These are phyloP conservation scores for Microctenopoma lineatum DNA, from an alignment of 2,797 vertebrate species.

Conservation along the genomic window DNA sequence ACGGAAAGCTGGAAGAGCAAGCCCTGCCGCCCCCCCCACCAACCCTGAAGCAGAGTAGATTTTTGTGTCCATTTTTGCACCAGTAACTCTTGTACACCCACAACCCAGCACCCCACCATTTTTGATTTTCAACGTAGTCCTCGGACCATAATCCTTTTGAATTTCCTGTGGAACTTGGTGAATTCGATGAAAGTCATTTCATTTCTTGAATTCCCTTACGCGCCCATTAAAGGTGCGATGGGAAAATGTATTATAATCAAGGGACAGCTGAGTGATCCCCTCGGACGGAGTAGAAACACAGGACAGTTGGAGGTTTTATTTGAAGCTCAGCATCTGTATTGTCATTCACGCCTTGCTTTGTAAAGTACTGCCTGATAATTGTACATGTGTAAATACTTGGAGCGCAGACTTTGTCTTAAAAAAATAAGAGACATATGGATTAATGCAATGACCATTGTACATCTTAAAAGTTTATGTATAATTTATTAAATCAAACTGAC, in stretches of 20 bases:
- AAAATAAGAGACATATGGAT: slow-evolving; percentile 75
- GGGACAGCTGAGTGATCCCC: slow-evolving; percentile 44
- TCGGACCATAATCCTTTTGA: slow-evolving; percentile 71
- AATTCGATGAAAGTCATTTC: slow-evolving; percentile 60
- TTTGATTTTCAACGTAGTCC: slow-evolving; percentile 72
- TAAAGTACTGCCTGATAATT: slow-evolving; percentile 88
- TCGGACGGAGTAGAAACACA: slow-evolving; percentile 32
- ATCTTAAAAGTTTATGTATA: slow-evolving; percentile 96
- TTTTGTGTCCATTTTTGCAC: slow-evolving; percentile 59
- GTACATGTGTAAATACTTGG: slow-evolving; percentile 95
- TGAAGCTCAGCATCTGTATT: slow-evolving; percentile 65
- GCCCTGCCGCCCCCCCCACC: slow-evolving; percentile 83
- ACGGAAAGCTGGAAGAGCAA: slow-evolving; percentile 91
- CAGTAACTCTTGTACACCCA: slow-evolving; percentile 58
- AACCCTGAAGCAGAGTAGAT: slow-evolving; percentile 90
- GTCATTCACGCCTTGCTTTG: slow-evolving; percentile 78
- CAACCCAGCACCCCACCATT: slow-evolving; percentile 32
- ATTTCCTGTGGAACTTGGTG: slow-evolving; percentile 73
- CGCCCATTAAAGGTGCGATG: slow-evolving; percentile 32
- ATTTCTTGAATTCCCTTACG: slow-evolving; percentile 42
- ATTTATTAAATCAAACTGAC: slow-evolving; percentile 99
- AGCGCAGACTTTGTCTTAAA: slow-evolving; percentile 78
- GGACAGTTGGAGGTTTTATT: slow-evolving; percentile 51
- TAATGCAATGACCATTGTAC: slow-evolving; percentile 96
- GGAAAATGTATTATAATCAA: slow-evolving; percentile 61